Evolutionary conservation across 2,797 vertebrate genomes (phyloP).

Genomic region (Novumbra hubbsi): DNA sequence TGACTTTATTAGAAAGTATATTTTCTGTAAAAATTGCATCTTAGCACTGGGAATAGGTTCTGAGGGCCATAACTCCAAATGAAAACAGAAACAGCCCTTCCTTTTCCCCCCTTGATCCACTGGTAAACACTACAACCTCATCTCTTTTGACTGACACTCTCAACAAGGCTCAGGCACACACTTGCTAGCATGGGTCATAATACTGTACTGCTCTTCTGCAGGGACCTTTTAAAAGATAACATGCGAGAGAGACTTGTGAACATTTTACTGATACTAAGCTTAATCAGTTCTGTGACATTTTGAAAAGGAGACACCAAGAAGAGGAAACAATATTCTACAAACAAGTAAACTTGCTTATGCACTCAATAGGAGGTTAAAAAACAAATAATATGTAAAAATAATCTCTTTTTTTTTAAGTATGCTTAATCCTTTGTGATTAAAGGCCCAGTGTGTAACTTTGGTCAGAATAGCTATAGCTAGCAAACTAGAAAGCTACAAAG

Average conservation of each 20-base stretch:
- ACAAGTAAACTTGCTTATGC: background rate
- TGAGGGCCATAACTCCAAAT: background rate
- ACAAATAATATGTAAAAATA: too few species aligned
- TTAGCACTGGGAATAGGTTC: background rate
- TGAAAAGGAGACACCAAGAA: background rate
- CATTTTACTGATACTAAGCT: background rate
- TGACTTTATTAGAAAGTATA: background rate
- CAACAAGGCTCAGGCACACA: slow-evolving; percentile 2
- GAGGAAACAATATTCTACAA: fast-evolving
- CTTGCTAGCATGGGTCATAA: background rate
- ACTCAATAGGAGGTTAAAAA: too few species aligned
- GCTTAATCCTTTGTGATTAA: background rate
- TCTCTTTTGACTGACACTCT: background rate
- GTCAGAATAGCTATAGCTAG: too few species aligned
- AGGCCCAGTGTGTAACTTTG: background rate
- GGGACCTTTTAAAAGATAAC: background rate
- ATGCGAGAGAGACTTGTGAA: background rate
- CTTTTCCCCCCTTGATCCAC: background rate
- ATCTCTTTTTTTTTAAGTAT: too few species aligned
- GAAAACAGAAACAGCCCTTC: background rate
- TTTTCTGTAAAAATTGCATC: background rate
- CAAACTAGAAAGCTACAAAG: too few species aligned
- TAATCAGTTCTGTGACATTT: background rate
- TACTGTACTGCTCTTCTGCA: background rate
- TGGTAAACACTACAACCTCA: background rate